Conservation (phyloP, 2,797 vertebrate genomes). For the Manis pentadactyla region DNA sequence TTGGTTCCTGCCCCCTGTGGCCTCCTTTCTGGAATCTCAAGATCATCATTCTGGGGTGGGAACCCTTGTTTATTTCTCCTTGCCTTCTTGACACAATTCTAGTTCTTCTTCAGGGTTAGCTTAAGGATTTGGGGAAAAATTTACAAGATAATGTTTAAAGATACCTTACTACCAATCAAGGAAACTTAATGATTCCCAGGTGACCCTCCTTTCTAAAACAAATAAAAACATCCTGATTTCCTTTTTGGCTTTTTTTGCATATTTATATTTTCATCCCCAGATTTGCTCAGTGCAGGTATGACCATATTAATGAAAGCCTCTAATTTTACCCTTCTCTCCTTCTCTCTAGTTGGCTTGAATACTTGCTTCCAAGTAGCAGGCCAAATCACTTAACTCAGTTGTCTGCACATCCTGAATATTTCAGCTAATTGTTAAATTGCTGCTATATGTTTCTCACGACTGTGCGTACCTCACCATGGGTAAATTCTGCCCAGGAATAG, state of each 20-base stretch:
- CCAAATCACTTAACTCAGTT: not conserved
- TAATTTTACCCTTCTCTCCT: not conserved
- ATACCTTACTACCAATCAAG: not conserved
- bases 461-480: not conserved
- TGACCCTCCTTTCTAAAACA: not conserved
- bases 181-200: not conserved
- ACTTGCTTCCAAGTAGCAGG: not conserved
- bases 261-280: not conserved
- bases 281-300: not conserved
- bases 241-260: not conserved
- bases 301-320: not conserved
- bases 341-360: not conserved
- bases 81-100: not conserved
- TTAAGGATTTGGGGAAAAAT: not conserved
- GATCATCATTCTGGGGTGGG: not conserved
- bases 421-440: not conserved
- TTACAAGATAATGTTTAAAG: not conserved
- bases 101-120: not conserved
- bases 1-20: not conserved
- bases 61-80: not conserved
- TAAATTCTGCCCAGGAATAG: not conserved
- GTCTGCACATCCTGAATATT: not conserved
- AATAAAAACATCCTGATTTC: not conserved
- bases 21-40: not conserved
- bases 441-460: not conserved